Evolutionary conservation across 1,140 invertebrate genomes (phyloP), one percentile per base, ranked within the genome.

Genomic region (Drosophila punjabiensis): DNA sequence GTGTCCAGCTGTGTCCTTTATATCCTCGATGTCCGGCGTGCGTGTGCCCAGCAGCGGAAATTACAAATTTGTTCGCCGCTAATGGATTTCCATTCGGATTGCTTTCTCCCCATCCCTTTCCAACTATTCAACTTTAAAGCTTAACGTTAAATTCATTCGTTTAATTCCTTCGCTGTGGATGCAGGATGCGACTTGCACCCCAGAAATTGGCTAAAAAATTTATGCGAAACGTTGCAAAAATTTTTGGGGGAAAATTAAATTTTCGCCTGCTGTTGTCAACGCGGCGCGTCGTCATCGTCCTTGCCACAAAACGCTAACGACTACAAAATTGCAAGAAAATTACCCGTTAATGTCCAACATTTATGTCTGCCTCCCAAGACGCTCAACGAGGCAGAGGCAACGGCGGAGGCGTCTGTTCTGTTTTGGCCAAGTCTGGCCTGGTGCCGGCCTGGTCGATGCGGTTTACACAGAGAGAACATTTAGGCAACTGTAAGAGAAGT

Each of bases 251-350:
- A 61, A 74, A 87, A 82, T 88, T 67, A 70, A 85, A 86, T 87
- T 87, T 78, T 65, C 20, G 75, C 68, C 66, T 70, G 50, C 60
- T 69, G 68, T 55, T 68, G 82, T 56, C 75, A 53, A 59, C 55
- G 74, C 64, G 48, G 56, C 65, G 59, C 37, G 61, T 33, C 62
- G 80, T 74, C 77, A 65, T 60, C 69, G 85, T 89, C 86, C 78
- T 82, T 85, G 87, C 87, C 87, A 80, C 87, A 90, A 90, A 91
- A 87, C 81, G 88, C 88, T 92, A 92, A 92, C 86, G 90, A 92
- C 90, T 92, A 92, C 85, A 84, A 90, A 90, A 92, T 92, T 92
- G 85, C 90, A 92, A 90, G 85, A 92, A 92, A 92, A 90, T 92
- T 92, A 84, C 86, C 86, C 90, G 82, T 90, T 92, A 92, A 92